These are phyloP conservation scores for Pedetes capensis DNA, from an alignment of 2,113 vertebrate species.

Conservation along the genomic window DNA sequence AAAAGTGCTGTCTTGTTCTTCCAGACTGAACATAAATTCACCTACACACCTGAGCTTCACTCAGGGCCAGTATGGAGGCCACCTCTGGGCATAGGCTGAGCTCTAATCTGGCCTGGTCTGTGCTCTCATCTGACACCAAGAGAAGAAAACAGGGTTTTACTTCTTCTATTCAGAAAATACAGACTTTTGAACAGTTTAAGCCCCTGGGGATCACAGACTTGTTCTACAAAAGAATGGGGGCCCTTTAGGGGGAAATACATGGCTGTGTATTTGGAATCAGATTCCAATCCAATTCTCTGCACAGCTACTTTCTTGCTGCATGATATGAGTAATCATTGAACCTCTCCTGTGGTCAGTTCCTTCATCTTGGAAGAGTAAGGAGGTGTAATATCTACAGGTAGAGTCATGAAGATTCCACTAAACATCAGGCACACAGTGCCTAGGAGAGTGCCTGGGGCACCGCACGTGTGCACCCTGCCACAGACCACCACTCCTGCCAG, in stretches of 20 bases:
- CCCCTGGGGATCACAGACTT: neutral
- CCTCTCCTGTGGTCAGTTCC: neutral
- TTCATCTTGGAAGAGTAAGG: neutral
- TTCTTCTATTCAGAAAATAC: neutral
- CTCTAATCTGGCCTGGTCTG: neutral
- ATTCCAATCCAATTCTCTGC: neutral
- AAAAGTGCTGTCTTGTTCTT: neutral
- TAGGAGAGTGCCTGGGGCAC: neutral
- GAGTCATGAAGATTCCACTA: neutral
- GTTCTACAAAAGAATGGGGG: neutral
- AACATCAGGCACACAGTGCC: neutral
- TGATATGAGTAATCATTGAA: neutral
- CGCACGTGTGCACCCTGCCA: fast-evolving
- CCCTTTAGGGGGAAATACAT: neutral
- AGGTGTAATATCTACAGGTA: neutral
- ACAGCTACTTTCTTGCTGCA: neutral
- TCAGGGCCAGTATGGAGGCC: neutral
- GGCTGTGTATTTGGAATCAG: neutral
- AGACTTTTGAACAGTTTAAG: neutral
- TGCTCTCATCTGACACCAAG: neutral
- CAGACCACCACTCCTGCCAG: no score
- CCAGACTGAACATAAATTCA: neutral
- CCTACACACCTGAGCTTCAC: neutral
- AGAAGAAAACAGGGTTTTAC: neutral
- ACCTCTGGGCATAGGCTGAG: neutral